Percentiles rank a stretch among this genome's conserved stretches.
These are phyloP conservation scores for Eilema depressum DNA, from an alignment of 2,888 invertebrate species.

Conservation along the genomic window DNA sequence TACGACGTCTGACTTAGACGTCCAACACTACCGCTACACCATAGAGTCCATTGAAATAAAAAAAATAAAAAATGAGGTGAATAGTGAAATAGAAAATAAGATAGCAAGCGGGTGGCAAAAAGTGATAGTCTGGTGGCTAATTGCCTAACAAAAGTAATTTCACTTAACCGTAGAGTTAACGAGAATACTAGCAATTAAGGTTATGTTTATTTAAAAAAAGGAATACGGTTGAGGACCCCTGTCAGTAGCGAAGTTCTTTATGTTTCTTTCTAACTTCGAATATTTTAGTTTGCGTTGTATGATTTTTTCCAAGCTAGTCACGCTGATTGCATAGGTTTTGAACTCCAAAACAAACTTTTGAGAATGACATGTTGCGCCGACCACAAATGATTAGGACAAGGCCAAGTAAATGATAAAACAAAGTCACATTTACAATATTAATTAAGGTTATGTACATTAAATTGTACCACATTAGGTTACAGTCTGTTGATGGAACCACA, in stretches of 20 bases:
- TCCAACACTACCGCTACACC: too few species aligned
- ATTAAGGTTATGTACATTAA: too few species aligned
- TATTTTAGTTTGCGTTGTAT: too few species aligned
- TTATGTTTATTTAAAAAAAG: not conserved
- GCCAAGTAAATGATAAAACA: not conserved
- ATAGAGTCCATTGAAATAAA: not conserved
- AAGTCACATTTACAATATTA: not conserved
- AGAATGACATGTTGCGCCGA: too few species aligned
- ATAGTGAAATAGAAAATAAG: not conserved
- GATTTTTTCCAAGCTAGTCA: too few species aligned
- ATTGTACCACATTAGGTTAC: not conserved
- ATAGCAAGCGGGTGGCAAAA: not conserved
- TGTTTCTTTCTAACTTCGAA: too few species aligned
- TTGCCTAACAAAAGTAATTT: not conserved
- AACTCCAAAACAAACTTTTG: too few species aligned
- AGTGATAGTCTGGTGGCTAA: not conserved
- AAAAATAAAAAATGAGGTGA: not conserved
- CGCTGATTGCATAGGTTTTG: too few species aligned
- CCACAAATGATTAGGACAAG: too few species aligned
- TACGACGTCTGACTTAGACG: too few species aligned
- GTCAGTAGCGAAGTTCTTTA: not conserved
- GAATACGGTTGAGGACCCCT: not conserved
- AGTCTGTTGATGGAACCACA: not conserved
- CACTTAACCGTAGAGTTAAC: not conserved
- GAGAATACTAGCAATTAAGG: not conserved